These are phyloP conservation scores for Isurus oxyrinchus DNA, from an alignment of 2,113 vertebrate genomes.

Conservation along the genomic window DNA sequence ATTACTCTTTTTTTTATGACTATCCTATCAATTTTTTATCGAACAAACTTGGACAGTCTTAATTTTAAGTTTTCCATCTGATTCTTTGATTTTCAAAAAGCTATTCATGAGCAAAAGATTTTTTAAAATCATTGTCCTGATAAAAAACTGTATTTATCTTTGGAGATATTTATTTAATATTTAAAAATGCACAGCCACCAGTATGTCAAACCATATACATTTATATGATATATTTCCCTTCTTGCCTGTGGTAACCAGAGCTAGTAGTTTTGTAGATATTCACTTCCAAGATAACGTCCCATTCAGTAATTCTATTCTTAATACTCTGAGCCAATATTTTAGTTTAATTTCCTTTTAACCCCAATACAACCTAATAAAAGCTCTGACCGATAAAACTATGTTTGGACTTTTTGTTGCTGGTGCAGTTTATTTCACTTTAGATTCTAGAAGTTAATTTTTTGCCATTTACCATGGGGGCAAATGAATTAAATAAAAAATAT, in stretches of 20 bases:
- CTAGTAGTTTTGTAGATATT: conserved; percentile 36
- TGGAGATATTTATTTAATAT: conserved; percentile 33
- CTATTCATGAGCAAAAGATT: neutral
- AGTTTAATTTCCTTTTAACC: conserved; percentile 48
- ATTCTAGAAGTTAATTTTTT: neutral
- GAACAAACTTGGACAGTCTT: conserved; percentile 7
- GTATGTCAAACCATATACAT: conserved; percentile 46
- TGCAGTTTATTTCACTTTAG: neutral
- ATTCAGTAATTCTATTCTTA: conserved; percentile 31
- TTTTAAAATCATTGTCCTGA: conserved; percentile 21
- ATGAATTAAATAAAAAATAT: neutral
- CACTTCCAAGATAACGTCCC: conserved; percentile 6
- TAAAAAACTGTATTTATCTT: conserved; percentile 25
- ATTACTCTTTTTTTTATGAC: neutral
- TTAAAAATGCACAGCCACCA: conserved; percentile 34
- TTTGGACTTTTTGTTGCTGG: neutral
- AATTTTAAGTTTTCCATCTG: neutral
- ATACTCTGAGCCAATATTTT: conserved; percentile 45
- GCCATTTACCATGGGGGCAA: neutral
- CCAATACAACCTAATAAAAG: conserved; percentile 56
- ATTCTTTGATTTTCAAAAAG: conserved; percentile 27
- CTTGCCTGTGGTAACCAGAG: conserved; percentile 34
- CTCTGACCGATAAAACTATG: conserved; percentile 46
- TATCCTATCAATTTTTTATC: conserved; percentile 3
- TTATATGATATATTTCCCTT: conserved; percentile 40